Base-by-base conservation (phyloP, 2,888 invertebrate species). In the Anagyrus pseudococci region DNA sequence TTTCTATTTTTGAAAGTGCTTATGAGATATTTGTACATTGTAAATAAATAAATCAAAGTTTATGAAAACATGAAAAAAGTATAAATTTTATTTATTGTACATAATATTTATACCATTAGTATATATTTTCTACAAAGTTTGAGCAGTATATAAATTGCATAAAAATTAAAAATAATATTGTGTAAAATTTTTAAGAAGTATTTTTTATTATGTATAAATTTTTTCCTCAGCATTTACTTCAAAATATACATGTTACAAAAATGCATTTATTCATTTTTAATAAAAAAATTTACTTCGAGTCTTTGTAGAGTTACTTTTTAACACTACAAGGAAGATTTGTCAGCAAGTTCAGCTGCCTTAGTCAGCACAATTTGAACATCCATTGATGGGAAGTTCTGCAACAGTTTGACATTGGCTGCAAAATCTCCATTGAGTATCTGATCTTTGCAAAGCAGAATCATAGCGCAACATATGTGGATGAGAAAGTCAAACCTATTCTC, bases 381-480 rank as follows among this genome's bases (percentile, higher is more conserved):
- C 84, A 91, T 92, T 15, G 92, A 89, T 58, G 95, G 95, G 80
- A 92, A 96, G 78, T 92, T 94, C 84, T 98, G 98, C 26, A 98
- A 84, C 13, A 98, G 84, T 82, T 98, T 97, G 53, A 99, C 93
- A 82, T 96, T 96, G 26, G 90, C 86, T 55, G 97, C 92, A 82
- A 98, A 99, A 81, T 98, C 98, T 56, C 92, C 93, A 58, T 83
- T 85, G 58, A 98, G 83, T 66, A 99, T 84, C 71, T 92, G 88
- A 53, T 94, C 89, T 77, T 93, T 87, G 69, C 96, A 84, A 70
- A 96, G 87, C 95, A 96, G 85, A 71, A 99, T 92, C 98, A 99
- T 99, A 73, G 98, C 94, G 84, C 96, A 94, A 82, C 98, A 98
- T 62, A 98, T 90, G 77, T 91, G 88, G 67, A 96, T 91, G 2